These are phyloP conservation scores for Camponotus pennsylvanicus DNA, from an alignment of 1,140 invertebrate species.

Conservation along the genomic window DNA sequence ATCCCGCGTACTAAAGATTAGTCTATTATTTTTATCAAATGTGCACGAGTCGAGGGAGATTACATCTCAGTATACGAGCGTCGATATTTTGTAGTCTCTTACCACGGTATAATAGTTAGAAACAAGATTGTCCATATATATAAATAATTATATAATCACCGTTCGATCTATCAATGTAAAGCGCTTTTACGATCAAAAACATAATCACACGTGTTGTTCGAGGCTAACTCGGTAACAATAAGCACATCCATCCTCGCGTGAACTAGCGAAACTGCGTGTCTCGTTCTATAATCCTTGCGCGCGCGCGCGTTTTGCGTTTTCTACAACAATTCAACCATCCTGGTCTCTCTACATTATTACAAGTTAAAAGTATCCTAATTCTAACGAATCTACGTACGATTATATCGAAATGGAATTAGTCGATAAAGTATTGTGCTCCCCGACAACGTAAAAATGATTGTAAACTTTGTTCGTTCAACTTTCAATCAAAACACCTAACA, in stretches of 20 bases:
- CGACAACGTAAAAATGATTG: slow-evolving; percentile 47
- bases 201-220: slow-evolving; percentile 4
- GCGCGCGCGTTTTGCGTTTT: not conserved
- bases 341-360: slow-evolving; percentile 3
- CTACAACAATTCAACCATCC: slow-evolving; percentile 19
- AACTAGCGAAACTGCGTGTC: not conserved
- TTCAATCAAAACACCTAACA: slow-evolving; percentile 41
- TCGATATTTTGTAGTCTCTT: not conserved
- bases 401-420: slow-evolving; percentile 48
- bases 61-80: slow-evolving; percentile 12
- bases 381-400: slow-evolving; percentile 47
- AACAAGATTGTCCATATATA: slow-evolving; percentile 41
- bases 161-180: slow-evolving; percentile 25
- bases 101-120: slow-evolving; percentile 4
- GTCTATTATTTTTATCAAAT: slow-evolving; percentile 11
- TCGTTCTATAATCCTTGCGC: slow-evolving; percentile 15
- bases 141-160: slow-evolving; percentile 13
- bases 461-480: slow-evolving; percentile 34
- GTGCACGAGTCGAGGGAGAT: slow-evolving; percentile 1
- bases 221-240: slow-evolving; percentile 37
- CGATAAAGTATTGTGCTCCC: slow-evolving; percentile 33
- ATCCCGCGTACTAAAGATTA: slow-evolving; percentile 3
- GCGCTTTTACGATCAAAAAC: slow-evolving; percentile 21
- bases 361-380: slow-evolving; percentile 47
- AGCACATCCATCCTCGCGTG: slow-evolving; percentile 6